Conservation (phyloP, 2,888 invertebrate genomes). For the Cantharis flavilabris region DNA sequence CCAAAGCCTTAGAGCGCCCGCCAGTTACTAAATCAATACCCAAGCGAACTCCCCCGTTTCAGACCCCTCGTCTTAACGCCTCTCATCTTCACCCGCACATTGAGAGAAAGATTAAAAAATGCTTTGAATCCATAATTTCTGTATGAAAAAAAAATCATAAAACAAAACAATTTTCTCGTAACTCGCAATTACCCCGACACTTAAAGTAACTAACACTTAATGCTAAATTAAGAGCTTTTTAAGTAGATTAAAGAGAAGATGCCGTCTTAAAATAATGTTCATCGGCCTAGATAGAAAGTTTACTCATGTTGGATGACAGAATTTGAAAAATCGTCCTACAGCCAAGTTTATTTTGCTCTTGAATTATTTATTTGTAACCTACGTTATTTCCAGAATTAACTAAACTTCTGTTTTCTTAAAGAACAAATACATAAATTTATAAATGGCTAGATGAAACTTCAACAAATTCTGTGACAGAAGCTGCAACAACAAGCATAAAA, state of each 20-base stretch:
- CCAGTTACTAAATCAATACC: slow-evolving; percentile 58
- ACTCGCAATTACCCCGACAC: not conserved
- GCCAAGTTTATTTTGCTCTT: slow-evolving; percentile 23
- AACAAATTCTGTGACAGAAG: not conserved
- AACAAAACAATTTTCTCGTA: not conserved
- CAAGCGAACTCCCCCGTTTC: slow-evolving; percentile 39
- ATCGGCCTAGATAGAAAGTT: slow-evolving; percentile 32
- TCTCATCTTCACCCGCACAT: slow-evolving; percentile 37
- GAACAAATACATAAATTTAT: slow-evolving; percentile 21
- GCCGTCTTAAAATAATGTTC: slow-evolving; percentile 36
- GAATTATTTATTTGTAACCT: slow-evolving; percentile 30
- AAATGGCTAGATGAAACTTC: not conserved
- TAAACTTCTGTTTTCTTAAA: slow-evolving; percentile 25
- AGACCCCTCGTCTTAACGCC: slow-evolving; percentile 33
- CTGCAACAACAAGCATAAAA: slow-evolving; percentile 2
- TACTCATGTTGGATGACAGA: slow-evolving; percentile 30
- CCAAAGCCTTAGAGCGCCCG: slow-evolving; percentile 55
- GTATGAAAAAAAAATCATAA: not conserved
- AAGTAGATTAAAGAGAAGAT: slow-evolving; percentile 39
- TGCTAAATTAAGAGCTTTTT: slow-evolving; percentile 43
- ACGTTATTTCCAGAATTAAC: slow-evolving; percentile 28
- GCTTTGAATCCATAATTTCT: not conserved
- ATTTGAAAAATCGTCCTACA: slow-evolving; percentile 24
- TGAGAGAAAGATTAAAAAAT: slow-evolving; percentile 15
- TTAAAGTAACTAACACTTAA: slow-evolving; percentile 34